phyloP scores from a whole-genome alignment of 2,888 invertebrate species.

The Nymphalis polychloros region DNA sequence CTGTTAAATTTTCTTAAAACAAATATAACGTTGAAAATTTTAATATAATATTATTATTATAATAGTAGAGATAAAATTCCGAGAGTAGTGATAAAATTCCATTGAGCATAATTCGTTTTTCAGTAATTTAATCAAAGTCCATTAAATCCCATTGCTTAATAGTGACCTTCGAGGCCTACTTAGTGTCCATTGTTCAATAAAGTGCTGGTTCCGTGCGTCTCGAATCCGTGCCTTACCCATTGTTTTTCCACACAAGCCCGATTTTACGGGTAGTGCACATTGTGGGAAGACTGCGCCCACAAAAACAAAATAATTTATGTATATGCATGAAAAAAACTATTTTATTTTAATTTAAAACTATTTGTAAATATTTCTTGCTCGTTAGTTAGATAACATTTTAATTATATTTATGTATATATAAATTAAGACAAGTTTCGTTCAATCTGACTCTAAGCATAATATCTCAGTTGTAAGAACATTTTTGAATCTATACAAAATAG shows the following conservation, averaged over 20 bases:
- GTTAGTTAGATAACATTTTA: not conserved
- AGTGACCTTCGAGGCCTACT: conserved; percentile 71
- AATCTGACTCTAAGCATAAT: too few relatives aligned
- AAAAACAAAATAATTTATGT: conserved; percentile 21
- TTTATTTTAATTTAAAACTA: conserved; percentile 9
- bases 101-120: not conserved
- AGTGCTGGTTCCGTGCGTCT: conserved; percentile 67
- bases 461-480: too few relatives aligned
- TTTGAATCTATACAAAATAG: too few relatives aligned
- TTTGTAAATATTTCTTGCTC: conserved; percentile 7
- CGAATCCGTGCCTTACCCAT: conserved; percentile 69
- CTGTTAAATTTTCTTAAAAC: not conserved
- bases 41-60: not conserved
- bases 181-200: conserved; percentile 73
- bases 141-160: conserved; percentile 26
- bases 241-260: conserved; percentile 66
- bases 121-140: conserved; percentile 19
- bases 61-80: too few relatives aligned
- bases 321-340: conserved; percentile 3
- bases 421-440: too few relatives aligned
- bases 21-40: not conserved
- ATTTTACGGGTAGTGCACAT: conserved; percentile 69
- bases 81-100: too few relatives aligned
- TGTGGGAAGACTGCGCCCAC: conserved; percentile 37
- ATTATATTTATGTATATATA: too few relatives aligned